Evolutionary conservation across 2,888 invertebrate species (phyloP).

Genomic region (Pachydiplax longipennis): DNA sequence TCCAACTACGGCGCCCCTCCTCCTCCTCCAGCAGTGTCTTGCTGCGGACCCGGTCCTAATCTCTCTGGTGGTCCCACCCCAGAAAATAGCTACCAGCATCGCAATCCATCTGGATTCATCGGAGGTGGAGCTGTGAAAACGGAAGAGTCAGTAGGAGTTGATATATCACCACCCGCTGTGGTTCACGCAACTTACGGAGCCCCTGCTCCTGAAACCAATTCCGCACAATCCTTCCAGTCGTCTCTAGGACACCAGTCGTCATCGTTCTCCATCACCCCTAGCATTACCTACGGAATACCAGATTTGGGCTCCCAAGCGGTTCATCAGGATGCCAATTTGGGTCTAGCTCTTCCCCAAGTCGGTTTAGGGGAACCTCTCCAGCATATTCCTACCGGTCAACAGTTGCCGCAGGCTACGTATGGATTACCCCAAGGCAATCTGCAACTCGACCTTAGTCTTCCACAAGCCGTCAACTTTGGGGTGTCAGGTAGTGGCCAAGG

Average conservation of each 20-base stretch:
- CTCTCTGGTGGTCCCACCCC: slow-evolving; percentile 32
- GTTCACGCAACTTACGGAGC: slow-evolving; percentile 57
- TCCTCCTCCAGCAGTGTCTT: slow-evolving; percentile 25
- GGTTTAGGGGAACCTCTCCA: neutral
- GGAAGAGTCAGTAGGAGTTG: neutral
- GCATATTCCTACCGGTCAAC: neutral
- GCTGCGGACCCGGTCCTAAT: slow-evolving; percentile 27
- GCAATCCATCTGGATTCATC: neutral
- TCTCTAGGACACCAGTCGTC: slow-evolving; percentile 48
- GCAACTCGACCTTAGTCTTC: neutral
- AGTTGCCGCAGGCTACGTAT: neutral
- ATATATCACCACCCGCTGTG: slow-evolving; percentile 21
- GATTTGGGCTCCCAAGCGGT: neutral
- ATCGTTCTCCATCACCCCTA: slow-evolving; percentile 10
- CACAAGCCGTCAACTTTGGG: slow-evolving; percentile 22
- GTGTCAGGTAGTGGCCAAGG: slow-evolving; percentile 5
- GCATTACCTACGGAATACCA: slow-evolving; percentile 14
- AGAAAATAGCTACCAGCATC: slow-evolving; percentile 15
- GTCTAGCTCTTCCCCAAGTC: neutral
- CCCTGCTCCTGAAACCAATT: slow-evolving; percentile 57
- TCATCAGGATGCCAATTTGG: slow-evolving; percentile 1
- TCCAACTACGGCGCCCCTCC: neutral
- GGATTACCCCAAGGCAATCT: neutral
- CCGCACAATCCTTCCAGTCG: slow-evolving; percentile 52
- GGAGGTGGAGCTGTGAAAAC: neutral